Evolutionary conservation across 2,113 vertebrate species (phyloP).

Genomic region (Eolophus roseicapilla): DNA sequence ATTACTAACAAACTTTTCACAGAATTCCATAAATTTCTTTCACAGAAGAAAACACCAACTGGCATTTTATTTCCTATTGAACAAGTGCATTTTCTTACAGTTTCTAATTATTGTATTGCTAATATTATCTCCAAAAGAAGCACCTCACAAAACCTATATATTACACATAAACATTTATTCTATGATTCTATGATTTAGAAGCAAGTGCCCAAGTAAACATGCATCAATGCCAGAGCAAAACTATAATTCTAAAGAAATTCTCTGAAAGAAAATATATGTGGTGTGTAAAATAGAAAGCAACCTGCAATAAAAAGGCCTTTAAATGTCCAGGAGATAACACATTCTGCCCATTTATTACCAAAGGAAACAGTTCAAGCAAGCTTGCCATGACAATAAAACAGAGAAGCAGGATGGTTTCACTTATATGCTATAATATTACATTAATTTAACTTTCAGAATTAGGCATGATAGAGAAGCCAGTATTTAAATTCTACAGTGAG

Average conservation of each 20-base stretch:
- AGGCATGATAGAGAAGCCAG: slow-evolving; percentile 29
- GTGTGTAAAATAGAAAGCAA: slow-evolving; percentile 38
- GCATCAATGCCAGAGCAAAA: background rate
- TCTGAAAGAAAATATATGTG: slow-evolving; percentile 3
- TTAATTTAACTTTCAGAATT: slow-evolving; percentile 56
- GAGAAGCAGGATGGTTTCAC: slow-evolving; percentile 37
- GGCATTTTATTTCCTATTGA: background rate
- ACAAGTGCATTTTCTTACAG: slow-evolving; percentile 17
- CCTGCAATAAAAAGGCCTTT: slow-evolving; percentile 52
- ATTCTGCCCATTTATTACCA: slow-evolving; percentile 48
- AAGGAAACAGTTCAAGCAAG: slow-evolving; percentile 7
- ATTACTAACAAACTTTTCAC: slow-evolving; percentile 28
- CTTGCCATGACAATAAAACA: slow-evolving; percentile 53
- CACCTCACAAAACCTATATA: background rate
- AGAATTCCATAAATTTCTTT: slow-evolving; percentile 10
- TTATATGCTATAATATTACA: slow-evolving; percentile 51
- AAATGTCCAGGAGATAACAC: slow-evolving; percentile 37
- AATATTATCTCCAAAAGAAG: slow-evolving; percentile 15
- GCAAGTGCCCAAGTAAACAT: background rate
- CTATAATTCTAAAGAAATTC: slow-evolving; percentile 27
- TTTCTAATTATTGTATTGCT: background rate
- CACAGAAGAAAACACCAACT: background rate
- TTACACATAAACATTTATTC: background rate
- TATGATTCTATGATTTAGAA: background rate
- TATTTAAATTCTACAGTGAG: slow-evolving; percentile 59